Conservation (phyloP, 2,797 vertebrate species). For the Gymnothorax reevesii region DNA sequence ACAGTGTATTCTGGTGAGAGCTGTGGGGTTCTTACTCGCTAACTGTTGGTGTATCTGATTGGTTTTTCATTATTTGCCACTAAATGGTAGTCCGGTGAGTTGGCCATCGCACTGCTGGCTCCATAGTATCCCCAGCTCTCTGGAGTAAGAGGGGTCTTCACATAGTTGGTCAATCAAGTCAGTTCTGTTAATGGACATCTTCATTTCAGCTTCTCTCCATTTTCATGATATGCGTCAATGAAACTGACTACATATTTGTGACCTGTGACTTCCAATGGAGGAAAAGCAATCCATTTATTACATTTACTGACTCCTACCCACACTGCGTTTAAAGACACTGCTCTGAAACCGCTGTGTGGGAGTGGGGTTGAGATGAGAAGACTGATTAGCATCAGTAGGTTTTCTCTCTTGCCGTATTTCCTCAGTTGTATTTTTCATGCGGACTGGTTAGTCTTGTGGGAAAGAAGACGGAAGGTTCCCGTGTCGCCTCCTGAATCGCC, state of each 20-base stretch:
- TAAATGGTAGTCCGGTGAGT: not conserved
- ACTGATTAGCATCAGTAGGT: not conserved
- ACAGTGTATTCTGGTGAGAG: not conserved
- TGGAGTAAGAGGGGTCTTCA: not conserved
- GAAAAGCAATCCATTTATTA: not conserved
- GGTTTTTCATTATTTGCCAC: conserved; percentile 24
- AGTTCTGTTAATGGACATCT: not conserved
- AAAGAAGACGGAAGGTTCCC: not conserved
- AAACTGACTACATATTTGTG: not conserved
- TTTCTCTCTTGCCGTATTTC: not conserved
- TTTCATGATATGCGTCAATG: not conserved
- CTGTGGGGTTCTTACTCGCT: not conserved
- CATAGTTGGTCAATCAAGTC: not conserved
- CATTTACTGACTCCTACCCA: not conserved
- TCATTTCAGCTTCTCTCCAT: no score
- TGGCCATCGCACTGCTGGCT: not conserved
- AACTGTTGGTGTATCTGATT: conserved; percentile 18
- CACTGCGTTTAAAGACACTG: not conserved
- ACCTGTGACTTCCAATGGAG: not conserved
- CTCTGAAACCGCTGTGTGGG: not conserved
- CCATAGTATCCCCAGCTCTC: not conserved
- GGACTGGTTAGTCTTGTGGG: not conserved
- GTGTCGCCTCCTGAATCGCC: conserved; percentile 7
- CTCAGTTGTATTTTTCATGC: not conserved
- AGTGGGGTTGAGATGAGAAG: not conserved